Evolutionary conservation across 2,113 vertebrate species (phyloP), one percentile per base, ranked within the genome.

Genomic region (Neogobius melanostomus): DNA sequence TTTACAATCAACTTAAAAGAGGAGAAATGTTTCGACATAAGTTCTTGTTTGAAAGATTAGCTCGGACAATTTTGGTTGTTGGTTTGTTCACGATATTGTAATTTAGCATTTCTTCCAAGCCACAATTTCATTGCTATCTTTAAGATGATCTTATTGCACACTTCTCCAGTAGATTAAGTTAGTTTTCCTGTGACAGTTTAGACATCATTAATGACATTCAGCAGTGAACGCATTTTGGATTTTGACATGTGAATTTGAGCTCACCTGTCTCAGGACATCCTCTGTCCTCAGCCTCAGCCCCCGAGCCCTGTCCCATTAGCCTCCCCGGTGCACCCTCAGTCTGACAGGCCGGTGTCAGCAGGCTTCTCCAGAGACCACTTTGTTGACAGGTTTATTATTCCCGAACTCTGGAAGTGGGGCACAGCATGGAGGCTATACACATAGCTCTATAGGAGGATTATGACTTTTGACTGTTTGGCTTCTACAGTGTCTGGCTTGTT

Each of bases 381-480:
- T 73, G 76, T 74, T 79, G 79, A 80, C 83, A 80, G 76, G 76
- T 85, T 78, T 82, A 82, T 82, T 88, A 81, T 86, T 84, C 52
- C 54, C 63, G 36, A 56, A 21, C 63, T 48, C 68, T 63, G 16
- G 47, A 74, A 71, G 50, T 71, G 59, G 65, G 65, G 12, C 56
- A 60, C 57, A 64, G 4, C 28, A 8, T 6, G 16, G n/a, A 72
- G 6, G 52, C 17, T 64, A 42, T 44, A 14, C 28, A 56, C 28
- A 21, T 12, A 21, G 36, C 11, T 7, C 60, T 43, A 15, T 9
- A 75, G 48, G 11, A n/a, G 36, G 59, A 49, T 44, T n/a, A 52
- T 17, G 28, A n/a, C 65, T 68, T 16, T 54, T 63, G 28, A 59
- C 47, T 60, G 9, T 48, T 48, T 57, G 4, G 21, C 43, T 10